phyloP scores from a whole-genome alignment of 2,113 vertebrate species.

The Cettia cetti region DNA sequence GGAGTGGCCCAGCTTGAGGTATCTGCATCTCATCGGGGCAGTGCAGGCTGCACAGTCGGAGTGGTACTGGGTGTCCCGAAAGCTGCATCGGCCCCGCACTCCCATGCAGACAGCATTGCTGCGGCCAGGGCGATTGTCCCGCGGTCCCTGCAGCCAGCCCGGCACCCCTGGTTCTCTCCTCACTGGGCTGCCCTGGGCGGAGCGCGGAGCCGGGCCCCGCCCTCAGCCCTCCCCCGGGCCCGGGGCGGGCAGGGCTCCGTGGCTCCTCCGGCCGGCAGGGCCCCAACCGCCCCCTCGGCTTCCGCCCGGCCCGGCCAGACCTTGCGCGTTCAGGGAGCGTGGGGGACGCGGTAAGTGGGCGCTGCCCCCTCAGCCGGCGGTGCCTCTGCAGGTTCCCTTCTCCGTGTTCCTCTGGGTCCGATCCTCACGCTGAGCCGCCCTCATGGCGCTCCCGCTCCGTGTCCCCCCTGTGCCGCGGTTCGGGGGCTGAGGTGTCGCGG shows the following conservation, averaged over 20 bases:
- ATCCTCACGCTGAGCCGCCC: background rate
- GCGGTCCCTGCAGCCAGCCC: fast-evolving
- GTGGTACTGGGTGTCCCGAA: too few species aligned
- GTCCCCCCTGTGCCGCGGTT: background rate
- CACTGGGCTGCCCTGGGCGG: background rate
- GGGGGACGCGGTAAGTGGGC: background rate
- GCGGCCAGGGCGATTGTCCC: background rate
- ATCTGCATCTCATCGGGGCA: fast-evolving
- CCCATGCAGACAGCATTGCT: fast-evolving
- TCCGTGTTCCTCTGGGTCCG: fast-evolving
- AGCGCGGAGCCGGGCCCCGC: background rate
- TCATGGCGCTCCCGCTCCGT: too few species aligned
- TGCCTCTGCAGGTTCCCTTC: too few species aligned
- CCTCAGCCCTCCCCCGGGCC: background rate
- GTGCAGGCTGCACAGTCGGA: background rate
- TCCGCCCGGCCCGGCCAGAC: background rate
- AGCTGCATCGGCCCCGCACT: background rate
- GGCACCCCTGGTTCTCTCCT: too few species aligned
- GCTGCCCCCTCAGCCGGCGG: background rate
- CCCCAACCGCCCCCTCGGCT: background rate
- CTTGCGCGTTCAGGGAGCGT: background rate
- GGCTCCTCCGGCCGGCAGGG: background rate
- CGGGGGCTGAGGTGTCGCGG: background rate
- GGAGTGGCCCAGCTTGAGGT: fast-evolving
- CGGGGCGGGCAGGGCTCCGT: background rate